Base-by-base conservation (phyloP, 1,140 invertebrate species). In the Atta cephalotes region DNA sequence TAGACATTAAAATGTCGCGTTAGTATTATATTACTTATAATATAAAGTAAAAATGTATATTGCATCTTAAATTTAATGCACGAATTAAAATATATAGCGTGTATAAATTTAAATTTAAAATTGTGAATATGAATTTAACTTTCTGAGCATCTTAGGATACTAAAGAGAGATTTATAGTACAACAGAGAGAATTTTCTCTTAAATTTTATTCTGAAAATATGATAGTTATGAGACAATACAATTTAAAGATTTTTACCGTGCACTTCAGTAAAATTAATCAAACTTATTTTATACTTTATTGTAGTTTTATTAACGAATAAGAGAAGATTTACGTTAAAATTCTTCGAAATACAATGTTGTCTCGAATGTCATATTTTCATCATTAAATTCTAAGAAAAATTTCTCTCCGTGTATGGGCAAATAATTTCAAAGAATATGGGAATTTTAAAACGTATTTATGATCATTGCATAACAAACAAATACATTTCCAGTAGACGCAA, bases 401-500 rank as follows among this genome's bases (percentile, higher is more conserved):
- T 35, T 35, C 31, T 35, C 31, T 35, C 5, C 31, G 31, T 35
- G 31, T 35, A 35, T 6, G 18, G 12, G 16, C 45, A 49, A 63
- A 78, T 78, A 18, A 65, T 78, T 49, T 65, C 58, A 21, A 21
- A 21, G 16, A 65, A 78, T 51, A n/a, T 31, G 4, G 35, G n/a
- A 60, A 6, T 53, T 18, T 60, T 3, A 39, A 25, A 49, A 35
- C 31, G 25, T 16, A 45, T 53, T 66, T 21, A n/a, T 14, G 45
- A 70, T 80, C 62, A 39, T 6, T n/a, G 31, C 31, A 16, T 45
- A 65, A 81, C 65, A 45, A 70, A 56, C 78, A 81, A 71, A 58
- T 70, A 58, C 28, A 3, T 51, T 25, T 7, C n/a, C n/a, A 21
- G 65, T 49, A 71, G 66, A 39, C 35, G 79, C 79, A 60, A 71